Evolutionary conservation across 2,113 vertebrate species (phyloP).

Genomic region (Madoqua kirkii): DNA sequence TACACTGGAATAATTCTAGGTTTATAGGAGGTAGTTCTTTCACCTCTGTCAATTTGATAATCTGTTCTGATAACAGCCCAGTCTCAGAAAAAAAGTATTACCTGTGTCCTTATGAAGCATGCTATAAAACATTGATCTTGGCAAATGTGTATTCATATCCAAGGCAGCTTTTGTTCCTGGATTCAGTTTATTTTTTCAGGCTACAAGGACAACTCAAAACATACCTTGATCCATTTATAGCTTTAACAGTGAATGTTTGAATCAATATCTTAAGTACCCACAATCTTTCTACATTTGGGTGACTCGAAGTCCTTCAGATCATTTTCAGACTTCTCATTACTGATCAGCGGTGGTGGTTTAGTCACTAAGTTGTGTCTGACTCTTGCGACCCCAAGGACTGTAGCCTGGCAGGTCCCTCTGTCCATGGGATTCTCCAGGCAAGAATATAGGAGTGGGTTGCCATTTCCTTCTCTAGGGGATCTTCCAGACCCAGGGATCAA

Average conservation of each 20-base stretch:
- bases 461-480: not conserved
- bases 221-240: slow-evolving; percentile 88
- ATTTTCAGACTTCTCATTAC: slow-evolving; percentile 93
- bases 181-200: slow-evolving; percentile 92
- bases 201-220: slow-evolving; percentile 88
- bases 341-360: slow-evolving; percentile 79
- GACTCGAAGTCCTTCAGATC: slow-evolving; percentile 91
- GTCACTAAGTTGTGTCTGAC: not conserved
- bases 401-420: not conserved
- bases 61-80: slow-evolving; percentile 88
- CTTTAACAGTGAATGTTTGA: slow-evolving; percentile 92
- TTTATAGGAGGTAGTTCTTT: slow-evolving; percentile 89
- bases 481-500: not conserved
- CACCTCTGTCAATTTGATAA: slow-evolving; percentile 84
- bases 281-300: slow-evolving; percentile 86
- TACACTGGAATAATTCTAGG: slow-evolving; percentile 90
- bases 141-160: slow-evolving; percentile 92
- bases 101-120: slow-evolving; percentile 93
- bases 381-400: not conserved
- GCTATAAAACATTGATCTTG: slow-evolving; percentile 92
- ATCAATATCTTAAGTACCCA: slow-evolving; percentile 92
- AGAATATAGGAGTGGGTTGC: not conserved
- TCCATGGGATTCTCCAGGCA: not conserved
- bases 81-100: slow-evolving; percentile 90
- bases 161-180: slow-evolving; percentile 89